Base-by-base conservation (phyloP, 1,140 invertebrate genomes). In the Formica selysi region DNA sequence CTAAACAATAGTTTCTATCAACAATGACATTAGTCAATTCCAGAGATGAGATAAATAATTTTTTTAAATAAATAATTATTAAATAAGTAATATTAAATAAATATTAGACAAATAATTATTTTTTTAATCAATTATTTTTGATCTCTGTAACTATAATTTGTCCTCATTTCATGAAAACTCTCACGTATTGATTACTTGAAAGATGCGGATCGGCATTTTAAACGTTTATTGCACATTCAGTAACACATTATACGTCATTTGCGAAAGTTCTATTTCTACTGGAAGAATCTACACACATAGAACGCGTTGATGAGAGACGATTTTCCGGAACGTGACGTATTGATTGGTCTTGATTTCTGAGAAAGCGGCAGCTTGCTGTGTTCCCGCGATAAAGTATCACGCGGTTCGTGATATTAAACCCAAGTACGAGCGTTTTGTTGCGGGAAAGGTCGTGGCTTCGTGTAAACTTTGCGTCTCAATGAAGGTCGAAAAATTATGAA, bases 401-500 rank as follows among this genome's bases (percentile, higher is more conserved):
- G 79, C 79, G 71, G 51, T 83, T 83, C 79, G 79, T 44, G 71
- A 62, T 76, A 65, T 74, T 76, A 57, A 81, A 67, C 51, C 38
- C 76, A 59, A 62, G 64, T 79, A 48, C 65, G 61, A 67, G 54
- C 64, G 48, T 22, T 38, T 48, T 67, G 61, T 48, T 85, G 76
- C 68, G 68, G 26, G 79, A 61, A 83, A 74, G 79, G 54, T 83
- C 68, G 54, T 32, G 68, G 68, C 54, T 83, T 70, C 38, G 68
- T 83, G 79, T 83, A 83, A 83, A 83, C 79, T 74, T 61, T 22
- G 54, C 79, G 54, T 73, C 71, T 74, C 79, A 41, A 59, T 80
- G 87, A 57, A 81, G 81, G 68, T 79, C 59, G 68, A 81, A 86
- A 89, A 87, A 89, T 91, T 83, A 80, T 73, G 73, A 54, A 59